These are phyloP conservation scores for Ctenomys sociabilis DNA, from an alignment of 2,113 vertebrate species.

Conservation along the genomic window DNA sequence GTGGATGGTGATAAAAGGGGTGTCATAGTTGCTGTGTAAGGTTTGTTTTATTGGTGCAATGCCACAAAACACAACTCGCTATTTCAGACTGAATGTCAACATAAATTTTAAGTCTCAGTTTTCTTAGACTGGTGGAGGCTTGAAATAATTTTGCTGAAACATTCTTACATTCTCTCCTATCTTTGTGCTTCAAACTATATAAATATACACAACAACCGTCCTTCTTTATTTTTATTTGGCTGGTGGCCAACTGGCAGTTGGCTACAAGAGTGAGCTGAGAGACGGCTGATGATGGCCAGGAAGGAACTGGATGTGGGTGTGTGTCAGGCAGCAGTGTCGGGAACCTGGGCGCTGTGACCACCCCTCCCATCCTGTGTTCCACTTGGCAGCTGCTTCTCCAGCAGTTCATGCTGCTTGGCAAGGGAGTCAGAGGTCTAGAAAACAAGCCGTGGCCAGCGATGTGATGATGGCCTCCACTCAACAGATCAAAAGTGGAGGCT, in stretches of 20 bases:
- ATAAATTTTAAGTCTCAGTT: background rate
- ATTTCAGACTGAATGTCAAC: background rate
- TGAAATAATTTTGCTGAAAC: background rate
- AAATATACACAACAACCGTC: background rate
- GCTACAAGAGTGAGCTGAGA: slow-evolving; percentile 45
- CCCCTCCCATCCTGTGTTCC: slow-evolving; percentile 59
- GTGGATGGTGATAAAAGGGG: background rate
- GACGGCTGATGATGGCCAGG: slow-evolving; percentile 38
- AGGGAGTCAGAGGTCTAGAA: slow-evolving; percentile 48
- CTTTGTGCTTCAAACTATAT: background rate
- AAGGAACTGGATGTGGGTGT: slow-evolving; percentile 58
- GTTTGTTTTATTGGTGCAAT: background rate
- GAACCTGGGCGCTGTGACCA: background rate
- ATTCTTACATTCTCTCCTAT: background rate
- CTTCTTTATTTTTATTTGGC: slow-evolving; percentile 52
- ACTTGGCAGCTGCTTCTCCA: slow-evolving; percentile 48
- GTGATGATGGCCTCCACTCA: background rate
- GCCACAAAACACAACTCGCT: background rate
- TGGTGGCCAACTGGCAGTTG: background rate
- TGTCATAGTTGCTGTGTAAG: background rate
- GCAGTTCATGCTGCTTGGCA: background rate
- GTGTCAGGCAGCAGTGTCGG: slow-evolving; percentile 42
- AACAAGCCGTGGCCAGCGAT: background rate
- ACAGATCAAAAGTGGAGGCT: background rate
- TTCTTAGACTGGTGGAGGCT: background rate